Evolutionary conservation across 2,113 vertebrate genomes (phyloP).

Genomic region (Hyaena hyaena): DNA sequence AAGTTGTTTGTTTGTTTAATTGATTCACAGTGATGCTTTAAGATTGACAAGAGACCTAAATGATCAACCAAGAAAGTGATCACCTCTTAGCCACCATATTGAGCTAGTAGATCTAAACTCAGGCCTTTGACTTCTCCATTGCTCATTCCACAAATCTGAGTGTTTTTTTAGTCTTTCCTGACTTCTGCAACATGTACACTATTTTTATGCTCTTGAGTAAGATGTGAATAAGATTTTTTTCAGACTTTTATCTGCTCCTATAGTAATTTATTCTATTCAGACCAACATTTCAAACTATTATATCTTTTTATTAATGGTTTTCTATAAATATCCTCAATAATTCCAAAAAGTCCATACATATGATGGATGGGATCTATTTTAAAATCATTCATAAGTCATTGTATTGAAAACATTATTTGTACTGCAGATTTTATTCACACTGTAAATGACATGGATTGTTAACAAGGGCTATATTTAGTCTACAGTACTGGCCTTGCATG

Average conservation of each 20-base stretch:
- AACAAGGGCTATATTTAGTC: background rate
- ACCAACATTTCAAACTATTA: conserved; percentile 3
- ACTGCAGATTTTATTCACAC: conserved; percentile 14
- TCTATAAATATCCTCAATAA: background rate
- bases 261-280: background rate
- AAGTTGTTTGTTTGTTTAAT: background rate
- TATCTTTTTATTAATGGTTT: conserved; percentile 48
- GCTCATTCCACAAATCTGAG: background rate
- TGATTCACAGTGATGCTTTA: background rate
- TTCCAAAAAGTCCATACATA: background rate
- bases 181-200: background rate
- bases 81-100: background rate
- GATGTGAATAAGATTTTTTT: background rate
- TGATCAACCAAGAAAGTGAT: background rate
- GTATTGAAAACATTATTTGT: conserved; percentile 6
- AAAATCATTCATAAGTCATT: conserved; percentile 10
- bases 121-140: background rate
- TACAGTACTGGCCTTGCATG: background rate
- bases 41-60: background rate
- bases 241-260: background rate
- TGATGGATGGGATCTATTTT: conserved; percentile 34
- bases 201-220: background rate
- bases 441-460: conserved; percentile 6
- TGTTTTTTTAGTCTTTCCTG: background rate
- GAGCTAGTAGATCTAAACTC: background rate